These are phyloP conservation scores for Calycopis cecrops DNA, from an alignment of 1,140 invertebrate species.

Conservation along the genomic window DNA sequence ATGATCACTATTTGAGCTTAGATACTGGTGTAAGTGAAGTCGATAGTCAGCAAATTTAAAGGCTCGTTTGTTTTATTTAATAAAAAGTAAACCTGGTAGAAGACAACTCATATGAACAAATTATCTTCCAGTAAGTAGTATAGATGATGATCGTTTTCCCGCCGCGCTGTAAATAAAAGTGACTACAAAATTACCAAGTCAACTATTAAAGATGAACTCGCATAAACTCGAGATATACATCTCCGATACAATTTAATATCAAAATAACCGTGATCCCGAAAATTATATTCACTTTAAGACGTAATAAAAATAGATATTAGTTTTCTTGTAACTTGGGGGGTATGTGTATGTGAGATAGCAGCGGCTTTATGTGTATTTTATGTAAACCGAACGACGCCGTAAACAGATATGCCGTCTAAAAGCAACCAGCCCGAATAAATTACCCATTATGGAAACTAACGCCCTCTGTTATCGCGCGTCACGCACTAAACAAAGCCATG, in stretches of 20 bases:
- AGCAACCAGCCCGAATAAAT: slow-evolving; percentile 16
- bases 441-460: slow-evolving; percentile 19
- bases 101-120: no score
- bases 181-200: no score
- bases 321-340: slow-evolving; percentile 3
- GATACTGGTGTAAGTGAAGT: no score
- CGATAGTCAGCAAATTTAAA: no score
- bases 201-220: no score
- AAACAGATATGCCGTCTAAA: slow-evolving; percentile 6
- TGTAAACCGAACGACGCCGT: background rate
- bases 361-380: slow-evolving; percentile 1
- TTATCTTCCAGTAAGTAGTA: no score
- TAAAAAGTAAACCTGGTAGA: no score
- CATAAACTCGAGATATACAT: no score
- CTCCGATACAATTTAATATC: background rate
- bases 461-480: slow-evolving; percentile 38
- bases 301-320: slow-evolving; percentile 9
- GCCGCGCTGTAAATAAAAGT: no score
- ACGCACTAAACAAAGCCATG: slow-evolving; percentile 31
- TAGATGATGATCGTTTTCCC: no score
- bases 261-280: background rate
- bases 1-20: no score
- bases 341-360: background rate
- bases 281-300: slow-evolving; percentile 9
- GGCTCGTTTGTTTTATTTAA: no score